These are phyloP conservation scores for Rhinolophus sinicus DNA, from an alignment of 2,113 vertebrate genomes.

Conservation along the genomic window DNA sequence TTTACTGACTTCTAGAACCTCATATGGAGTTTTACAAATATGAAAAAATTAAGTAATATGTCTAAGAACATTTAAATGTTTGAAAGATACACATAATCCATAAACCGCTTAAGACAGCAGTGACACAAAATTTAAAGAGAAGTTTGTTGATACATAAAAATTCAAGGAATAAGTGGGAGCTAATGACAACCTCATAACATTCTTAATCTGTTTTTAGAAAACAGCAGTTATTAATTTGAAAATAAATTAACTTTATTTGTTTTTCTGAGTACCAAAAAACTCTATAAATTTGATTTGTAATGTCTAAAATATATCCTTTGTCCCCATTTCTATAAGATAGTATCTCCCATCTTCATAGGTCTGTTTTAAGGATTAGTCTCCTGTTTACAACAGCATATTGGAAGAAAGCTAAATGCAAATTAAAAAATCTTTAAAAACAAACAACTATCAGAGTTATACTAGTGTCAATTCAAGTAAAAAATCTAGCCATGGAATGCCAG, in stretches of 20 bases:
- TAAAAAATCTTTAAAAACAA: not conserved
- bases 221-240: not conserved
- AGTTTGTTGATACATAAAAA: not conserved
- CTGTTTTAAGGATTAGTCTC: not conserved
- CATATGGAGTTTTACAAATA: not conserved
- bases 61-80: slow-evolving; percentile 23
- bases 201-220: not conserved
- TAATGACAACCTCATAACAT: not conserved
- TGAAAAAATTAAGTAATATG: not conserved
- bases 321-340: not conserved
- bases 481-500: not conserved
- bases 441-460: not conserved
- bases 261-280: not conserved
- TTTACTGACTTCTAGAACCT: not conserved
- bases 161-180: not conserved
- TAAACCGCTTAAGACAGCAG: not conserved
- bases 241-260: not conserved
- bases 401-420: not conserved
- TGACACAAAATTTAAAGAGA: not conserved
- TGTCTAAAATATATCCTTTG: not conserved
- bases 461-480: not conserved
- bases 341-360: not conserved
- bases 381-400: not conserved
- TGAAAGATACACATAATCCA: not conserved
- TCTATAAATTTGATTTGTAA: not conserved